These are phyloP conservation scores for Cyclophora punctaria DNA, from an alignment of 2,888 invertebrate genomes.

Conservation along the genomic window DNA sequence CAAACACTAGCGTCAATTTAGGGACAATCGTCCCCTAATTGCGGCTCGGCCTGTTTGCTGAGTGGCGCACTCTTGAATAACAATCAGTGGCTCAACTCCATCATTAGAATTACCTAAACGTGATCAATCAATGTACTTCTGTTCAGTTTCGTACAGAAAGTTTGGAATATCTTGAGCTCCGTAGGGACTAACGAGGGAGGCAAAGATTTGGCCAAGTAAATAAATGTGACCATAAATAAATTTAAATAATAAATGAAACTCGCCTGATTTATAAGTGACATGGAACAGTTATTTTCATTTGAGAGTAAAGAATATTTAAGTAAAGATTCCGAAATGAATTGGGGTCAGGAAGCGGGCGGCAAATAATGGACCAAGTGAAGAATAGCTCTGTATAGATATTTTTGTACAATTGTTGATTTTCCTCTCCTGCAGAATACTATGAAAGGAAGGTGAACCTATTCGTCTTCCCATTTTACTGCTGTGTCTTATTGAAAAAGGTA, in stretches of 20 bases:
- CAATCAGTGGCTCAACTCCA: conserved; percentile 47
- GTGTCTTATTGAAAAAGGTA: background rate
- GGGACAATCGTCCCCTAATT: conserved; percentile 38
- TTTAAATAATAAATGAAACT: background rate
- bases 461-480: conserved; percentile 20
- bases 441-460: conserved; percentile 25
- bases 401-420: conserved; percentile 26
- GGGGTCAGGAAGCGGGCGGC: conserved; percentile 31
- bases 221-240: conserved; percentile 4
- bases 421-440: conserved; percentile 22
- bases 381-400: conserved; percentile 27
- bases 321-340: conserved; percentile 36
- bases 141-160: too few species aligned
- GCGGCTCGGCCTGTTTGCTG: conserved; percentile 28
- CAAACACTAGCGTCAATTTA: conserved; percentile 32
- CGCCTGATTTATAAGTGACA: conserved; percentile 22
- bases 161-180: too few species aligned
- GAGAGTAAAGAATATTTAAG: conserved; percentile 27
- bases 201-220: too few species aligned
- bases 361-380: conserved; percentile 32
- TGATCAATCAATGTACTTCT: too few species aligned
- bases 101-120: conserved; percentile 25
- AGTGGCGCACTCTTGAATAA: conserved; percentile 39
- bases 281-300: conserved; percentile 32
- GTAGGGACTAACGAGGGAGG: too few species aligned